A percentile compares a stretch with the other conserved stretches of the same genome.
These are phyloP conservation scores for Tyto alba DNA, from an alignment of 2,113 vertebrate species.

Conservation along the genomic window DNA sequence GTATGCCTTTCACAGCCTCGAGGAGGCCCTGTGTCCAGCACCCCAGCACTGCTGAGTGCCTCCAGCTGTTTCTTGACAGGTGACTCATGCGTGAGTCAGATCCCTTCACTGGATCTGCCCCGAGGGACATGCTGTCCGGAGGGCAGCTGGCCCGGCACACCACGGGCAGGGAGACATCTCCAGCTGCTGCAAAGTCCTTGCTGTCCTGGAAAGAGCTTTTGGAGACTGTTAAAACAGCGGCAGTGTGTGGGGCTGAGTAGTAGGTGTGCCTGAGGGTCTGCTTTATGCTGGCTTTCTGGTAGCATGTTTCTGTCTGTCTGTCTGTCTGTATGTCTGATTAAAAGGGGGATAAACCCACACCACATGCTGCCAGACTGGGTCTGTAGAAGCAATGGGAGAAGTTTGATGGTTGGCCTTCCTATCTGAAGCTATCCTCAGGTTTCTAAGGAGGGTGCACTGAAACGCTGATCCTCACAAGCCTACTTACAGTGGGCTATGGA, in stretches of 20 bases:
- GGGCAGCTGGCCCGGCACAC: accelerated
- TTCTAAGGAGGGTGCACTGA: background rate
- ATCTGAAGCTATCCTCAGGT: background rate
- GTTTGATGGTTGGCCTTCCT: background rate
- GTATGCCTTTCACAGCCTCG: background rate
- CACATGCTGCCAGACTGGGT: background rate
- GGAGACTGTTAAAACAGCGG: background rate
- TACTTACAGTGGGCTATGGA: background rate
- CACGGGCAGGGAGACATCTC: accelerated
- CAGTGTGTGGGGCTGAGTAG: accelerated
- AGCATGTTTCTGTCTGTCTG: accelerated
- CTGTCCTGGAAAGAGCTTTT: background rate
- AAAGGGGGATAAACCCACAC: background rate
- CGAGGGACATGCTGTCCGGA: accelerated
- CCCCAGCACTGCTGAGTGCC: background rate
- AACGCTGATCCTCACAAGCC: background rate
- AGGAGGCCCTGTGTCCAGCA: background rate
- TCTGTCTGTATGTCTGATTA: background rate
- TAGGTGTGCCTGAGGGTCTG: background rate
- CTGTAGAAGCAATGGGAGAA: background rate
- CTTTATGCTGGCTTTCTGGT: background rate
- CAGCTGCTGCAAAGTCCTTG: background rate
- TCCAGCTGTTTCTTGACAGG: background rate
- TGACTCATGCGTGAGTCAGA: background rate
- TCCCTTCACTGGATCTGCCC: accelerated